A percentile compares a stretch with the other conserved stretches of the same genome.
phyloP scores from a whole-genome alignment of 2,888 invertebrate genomes.

The Dexiosoma caninum region DNA sequence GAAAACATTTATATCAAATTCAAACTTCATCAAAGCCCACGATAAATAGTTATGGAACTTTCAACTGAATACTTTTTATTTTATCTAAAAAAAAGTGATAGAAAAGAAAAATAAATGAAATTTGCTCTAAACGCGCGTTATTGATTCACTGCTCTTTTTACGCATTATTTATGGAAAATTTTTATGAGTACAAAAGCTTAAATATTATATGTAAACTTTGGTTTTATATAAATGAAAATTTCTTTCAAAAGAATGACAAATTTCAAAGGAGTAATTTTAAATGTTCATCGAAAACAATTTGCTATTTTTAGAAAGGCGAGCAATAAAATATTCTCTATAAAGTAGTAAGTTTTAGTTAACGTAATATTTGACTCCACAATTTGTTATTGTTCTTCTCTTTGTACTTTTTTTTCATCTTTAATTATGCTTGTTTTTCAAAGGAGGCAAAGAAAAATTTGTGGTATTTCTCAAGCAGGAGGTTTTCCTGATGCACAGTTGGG shows the following conservation, averaged over 20 bases:
- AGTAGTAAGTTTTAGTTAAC: slow-evolving; percentile 16
- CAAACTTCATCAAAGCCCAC: not conserved
- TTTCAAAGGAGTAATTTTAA: not conserved
- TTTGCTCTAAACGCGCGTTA: not conserved
- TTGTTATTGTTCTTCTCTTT: not conserved
- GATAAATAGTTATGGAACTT: not conserved
- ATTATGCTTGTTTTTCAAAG: not conserved
- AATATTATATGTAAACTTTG: too few relatives aligned
- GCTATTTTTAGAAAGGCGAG: not conserved
- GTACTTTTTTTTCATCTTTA: not conserved
- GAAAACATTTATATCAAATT: not conserved
- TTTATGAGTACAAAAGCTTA: not conserved
- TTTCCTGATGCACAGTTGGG: too few relatives aligned
- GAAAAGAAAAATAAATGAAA: not conserved
- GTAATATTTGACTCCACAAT: not conserved
- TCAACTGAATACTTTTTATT: not conserved
- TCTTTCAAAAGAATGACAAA: not conserved
- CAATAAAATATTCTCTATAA: not conserved
- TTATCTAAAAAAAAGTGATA: not conserved
- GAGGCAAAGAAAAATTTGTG: not conserved
- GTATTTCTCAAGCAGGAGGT: not conserved
- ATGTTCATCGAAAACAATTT: not conserved
- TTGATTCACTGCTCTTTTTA: not conserved
- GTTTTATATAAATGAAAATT: not conserved
- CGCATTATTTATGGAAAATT: not conserved